Evolutionary conservation across 1,140 invertebrate genomes (phyloP).

Genomic region (Samia ricini): DNA sequence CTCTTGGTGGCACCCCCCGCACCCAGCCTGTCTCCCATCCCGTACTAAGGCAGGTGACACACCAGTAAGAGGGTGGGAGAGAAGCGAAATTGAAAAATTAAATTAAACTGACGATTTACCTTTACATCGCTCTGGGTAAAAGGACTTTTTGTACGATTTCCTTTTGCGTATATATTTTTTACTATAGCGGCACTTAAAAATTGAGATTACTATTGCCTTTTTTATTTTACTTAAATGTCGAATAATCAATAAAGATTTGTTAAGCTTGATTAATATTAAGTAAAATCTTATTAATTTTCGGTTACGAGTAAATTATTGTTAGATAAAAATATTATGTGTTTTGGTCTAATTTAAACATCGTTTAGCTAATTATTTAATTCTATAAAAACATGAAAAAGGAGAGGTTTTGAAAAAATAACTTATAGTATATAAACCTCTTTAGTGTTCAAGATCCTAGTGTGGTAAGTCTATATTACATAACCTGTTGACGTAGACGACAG

Average conservation of each 20-base stretch:
- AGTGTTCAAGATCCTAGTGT: too few species aligned
- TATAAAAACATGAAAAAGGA: too few species aligned
- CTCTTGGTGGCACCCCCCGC: conserved; percentile 29
- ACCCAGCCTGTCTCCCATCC: conserved; percentile 37
- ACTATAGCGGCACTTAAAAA: neutral
- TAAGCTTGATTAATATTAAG: too few species aligned
- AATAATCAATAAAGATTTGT: neutral
- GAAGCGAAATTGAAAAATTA: conserved; percentile 5
- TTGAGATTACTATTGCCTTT: neutral
- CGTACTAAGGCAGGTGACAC: conserved; percentile 24
- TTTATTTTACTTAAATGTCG: neutral
- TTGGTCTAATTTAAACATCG: too few species aligned
- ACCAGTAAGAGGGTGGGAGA: conserved; percentile 9
- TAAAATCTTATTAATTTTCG: too few species aligned
- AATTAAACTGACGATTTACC: conserved; percentile 5
- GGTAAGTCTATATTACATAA: too few species aligned
- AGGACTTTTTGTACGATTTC: neutral
- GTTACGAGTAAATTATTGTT: too few species aligned
- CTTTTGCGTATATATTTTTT: neutral
- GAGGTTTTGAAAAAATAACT: too few species aligned
- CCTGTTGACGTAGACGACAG: too few species aligned
- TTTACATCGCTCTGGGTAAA: conserved; percentile 3
- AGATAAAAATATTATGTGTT: too few species aligned
- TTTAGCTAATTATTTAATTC: too few species aligned
- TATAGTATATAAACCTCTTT: too few species aligned